Evolutionary conservation across 2,888 invertebrate species (phyloP), one percentile per base, ranked within the genome.

Genomic region (Hirtodrosophila histrioides): DNA sequence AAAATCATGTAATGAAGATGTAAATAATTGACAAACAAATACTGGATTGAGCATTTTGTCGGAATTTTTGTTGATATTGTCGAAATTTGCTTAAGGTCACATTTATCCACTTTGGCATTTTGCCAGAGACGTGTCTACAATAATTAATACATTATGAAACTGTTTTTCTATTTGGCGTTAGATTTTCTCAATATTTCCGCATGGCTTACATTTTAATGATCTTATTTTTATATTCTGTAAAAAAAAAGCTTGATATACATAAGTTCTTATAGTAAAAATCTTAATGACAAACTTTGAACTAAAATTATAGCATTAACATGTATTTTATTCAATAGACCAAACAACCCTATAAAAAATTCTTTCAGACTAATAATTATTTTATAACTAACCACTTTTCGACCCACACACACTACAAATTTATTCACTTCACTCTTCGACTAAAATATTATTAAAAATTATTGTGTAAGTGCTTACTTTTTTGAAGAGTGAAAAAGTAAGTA

Each of bases 121-220:
- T 17, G 1, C 17, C 17, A 8, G 12, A 51, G 43, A 41, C 23
- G n/a, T 23, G n/a, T 44, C 10, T 11, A 23, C n/a, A 17, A 17
- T 10, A 4, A 12, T 11, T 12, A 24, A 60, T 24, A 37, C 48
- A 17, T 29, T 55, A 63, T 61, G 76, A 79, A 66, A 62, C 51
- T 67, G 40, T 43, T 49, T 29, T 44, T 49, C 33, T 44, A 29
- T 39, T 63, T 60, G 46, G 39, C 37, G 29, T 75, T 61, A 55
- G 45, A 49, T 70, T 48, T 58, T 61, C 54, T 48, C 54, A 54
- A 53, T 62, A 51, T 60, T 65, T 75, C 56, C 72, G 83, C 78
- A 82, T 78, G 83, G 54, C 64, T 67, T 78, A 71, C 53, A 61
- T 58, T 77, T 74, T 6, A 44, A 46, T 44, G 71, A 44, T 71